Base-by-base conservation (phyloP, 2,113 vertebrate species). In the Promerops cafer region DNA sequence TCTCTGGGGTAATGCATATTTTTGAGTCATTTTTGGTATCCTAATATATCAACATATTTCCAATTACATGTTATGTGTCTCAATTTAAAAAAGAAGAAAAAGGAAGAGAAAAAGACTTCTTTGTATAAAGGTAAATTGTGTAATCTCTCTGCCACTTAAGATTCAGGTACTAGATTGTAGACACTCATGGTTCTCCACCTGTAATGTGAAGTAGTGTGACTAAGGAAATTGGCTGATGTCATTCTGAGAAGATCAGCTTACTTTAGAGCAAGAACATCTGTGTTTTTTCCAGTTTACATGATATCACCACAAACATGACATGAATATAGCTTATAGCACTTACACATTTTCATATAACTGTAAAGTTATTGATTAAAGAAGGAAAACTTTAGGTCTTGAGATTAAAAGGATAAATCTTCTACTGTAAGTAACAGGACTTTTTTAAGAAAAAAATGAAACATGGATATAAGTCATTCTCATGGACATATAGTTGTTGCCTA, bases 51-150 rank as follows among this genome's bases (percentile, higher is more conserved):
- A 52, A n/a, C 45, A 13, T 68, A 56, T 65, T 86, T 88, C 24
- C 76, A 71, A 56, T 30, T 56, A 23, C 7, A 30, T 10, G 8
- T 50, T 61, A 28, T 0, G 0, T 31, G 10, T 57, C 37, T 92
- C 18, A 53, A 24, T 44, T 50, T 44, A 45, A 78, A 37, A 27
- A 45, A 57, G 23, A 44, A 26, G 7, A 11, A 66, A 49, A 54
- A 39, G 16, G 11, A 26, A 75, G 6, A 65, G 15, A 70, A 61
- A 77, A 83, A 65, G 2, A 7, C 8, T 70, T 76, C 16, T 31
- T 61, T 61, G 6, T 47, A 30, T 20, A 56, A 44, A 70, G 47
- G 18, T 37, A 45, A 85, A 45, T n/a, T 27, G 4, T 7, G 14
- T 45, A 45, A 74, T 35, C 11, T 63, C 15, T 45, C 45, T 88